Conservation (phyloP, 2,113 vertebrate species). For the Pantherophis guttatus region DNA sequence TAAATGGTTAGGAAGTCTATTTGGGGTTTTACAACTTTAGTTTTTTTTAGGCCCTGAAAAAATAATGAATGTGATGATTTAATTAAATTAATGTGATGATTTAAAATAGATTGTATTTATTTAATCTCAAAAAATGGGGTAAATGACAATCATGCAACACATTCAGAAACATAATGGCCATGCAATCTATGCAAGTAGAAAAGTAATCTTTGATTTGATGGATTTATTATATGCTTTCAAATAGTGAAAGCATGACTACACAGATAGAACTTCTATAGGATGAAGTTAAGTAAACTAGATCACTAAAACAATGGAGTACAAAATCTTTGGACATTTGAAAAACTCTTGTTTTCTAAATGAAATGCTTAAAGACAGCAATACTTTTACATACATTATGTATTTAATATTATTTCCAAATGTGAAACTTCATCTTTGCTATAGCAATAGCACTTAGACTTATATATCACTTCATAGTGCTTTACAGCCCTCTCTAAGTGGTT, state of each 20-base stretch:
- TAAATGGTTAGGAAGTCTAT: too few species aligned
- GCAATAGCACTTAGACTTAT: too few species aligned
- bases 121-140: neutral
- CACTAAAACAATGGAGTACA: neutral
- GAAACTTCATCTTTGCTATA: neutral
- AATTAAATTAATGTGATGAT: neutral
- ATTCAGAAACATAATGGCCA: neutral
- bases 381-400: neutral
- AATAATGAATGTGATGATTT: neutral
- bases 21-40: neutral
- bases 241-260: neutral
- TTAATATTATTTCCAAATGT: neutral
- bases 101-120: neutral
- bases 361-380: neutral
- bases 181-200: neutral
- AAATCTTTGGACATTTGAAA: neutral
- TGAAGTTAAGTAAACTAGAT: neutral
- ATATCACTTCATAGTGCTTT: too few species aligned
- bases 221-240: neutral
- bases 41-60: neutral
- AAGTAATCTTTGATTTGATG: neutral
- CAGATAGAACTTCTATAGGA: neutral
- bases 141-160: neutral
- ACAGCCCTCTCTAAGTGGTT: too few species aligned
- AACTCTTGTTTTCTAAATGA: neutral